phyloP scores from a whole-genome alignment of 2,113 vertebrate genomes.

The Columba livia region DNA sequence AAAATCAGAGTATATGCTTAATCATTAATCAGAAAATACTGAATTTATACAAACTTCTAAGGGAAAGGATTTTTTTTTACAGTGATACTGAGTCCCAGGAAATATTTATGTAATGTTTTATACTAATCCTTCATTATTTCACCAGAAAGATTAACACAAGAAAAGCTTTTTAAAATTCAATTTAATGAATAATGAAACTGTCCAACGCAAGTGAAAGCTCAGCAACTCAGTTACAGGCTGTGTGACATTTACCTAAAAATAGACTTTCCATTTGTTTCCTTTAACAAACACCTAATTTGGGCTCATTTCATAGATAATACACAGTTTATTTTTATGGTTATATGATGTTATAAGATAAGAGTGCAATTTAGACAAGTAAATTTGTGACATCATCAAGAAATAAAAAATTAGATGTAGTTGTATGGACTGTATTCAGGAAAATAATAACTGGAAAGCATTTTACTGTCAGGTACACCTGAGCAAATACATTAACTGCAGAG shows the following conservation, averaged over 20 bases:
- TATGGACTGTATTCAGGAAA: background rate
- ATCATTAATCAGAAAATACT: background rate
- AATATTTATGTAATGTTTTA: background rate
- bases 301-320: background rate
- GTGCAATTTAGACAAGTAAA: background rate
- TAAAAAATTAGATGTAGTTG: background rate
- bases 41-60: background rate
- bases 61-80: background rate
- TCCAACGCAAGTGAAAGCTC: slow-evolving; percentile 25
- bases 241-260: slow-evolving; percentile 24
- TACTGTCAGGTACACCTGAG: background rate
- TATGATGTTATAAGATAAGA: background rate
- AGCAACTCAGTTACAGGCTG: slow-evolving; percentile 15
- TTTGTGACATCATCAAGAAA: background rate
- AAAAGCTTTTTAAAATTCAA: slow-evolving; percentile 11
- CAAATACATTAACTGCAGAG: background rate
- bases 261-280: slow-evolving; percentile 35
- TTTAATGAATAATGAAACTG: slow-evolving; percentile 43
- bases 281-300: background rate
- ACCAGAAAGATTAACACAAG: background rate
- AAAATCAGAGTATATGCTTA: background rate
- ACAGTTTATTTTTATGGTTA: background rate
- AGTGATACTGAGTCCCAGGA: background rate
- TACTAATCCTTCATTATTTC: slow-evolving; percentile 20
- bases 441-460: background rate